Evolutionary conservation across 2,113 vertebrate species (phyloP).

Genomic region (Tenebrosternarchus preto): DNA sequence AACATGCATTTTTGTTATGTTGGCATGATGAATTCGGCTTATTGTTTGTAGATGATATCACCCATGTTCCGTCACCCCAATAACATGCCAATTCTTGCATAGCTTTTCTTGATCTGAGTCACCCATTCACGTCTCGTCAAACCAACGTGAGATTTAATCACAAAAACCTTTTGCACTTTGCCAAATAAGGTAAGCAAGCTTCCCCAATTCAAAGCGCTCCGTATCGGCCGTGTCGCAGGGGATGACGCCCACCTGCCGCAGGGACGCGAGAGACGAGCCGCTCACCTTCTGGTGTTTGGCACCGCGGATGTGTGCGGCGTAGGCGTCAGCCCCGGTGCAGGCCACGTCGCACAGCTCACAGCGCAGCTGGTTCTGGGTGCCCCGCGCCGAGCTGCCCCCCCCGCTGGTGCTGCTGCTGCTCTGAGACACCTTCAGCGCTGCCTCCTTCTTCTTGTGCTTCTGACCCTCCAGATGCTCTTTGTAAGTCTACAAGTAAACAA

Average conservation of each 20-base stretch:
- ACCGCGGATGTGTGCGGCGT: constrained; percentile 96
- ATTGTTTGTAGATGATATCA: too few species aligned
- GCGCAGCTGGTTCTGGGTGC: constrained; percentile 94
- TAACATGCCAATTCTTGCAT: too few species aligned
- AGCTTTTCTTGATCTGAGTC: too few species aligned
- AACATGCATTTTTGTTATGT: too few species aligned
- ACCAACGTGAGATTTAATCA: too few species aligned
- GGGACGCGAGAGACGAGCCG: not conserved
- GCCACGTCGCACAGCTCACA: constrained; percentile 98
- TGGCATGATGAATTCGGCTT: too few species aligned
- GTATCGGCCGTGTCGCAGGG: not conserved
- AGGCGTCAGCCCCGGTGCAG: constrained; percentile 95
- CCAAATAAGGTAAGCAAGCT: too few species aligned
- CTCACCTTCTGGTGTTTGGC: constrained; percentile 97
- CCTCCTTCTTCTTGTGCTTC: constrained; percentile 99
- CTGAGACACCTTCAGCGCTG: constrained; percentile 91
- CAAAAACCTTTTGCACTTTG: too few species aligned
- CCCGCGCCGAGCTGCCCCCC: constrained; percentile 81
- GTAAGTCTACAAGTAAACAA: constrained; percentile 82
- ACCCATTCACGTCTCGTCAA: too few species aligned
- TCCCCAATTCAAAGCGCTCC: too few species aligned
- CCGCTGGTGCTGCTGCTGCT: constrained; percentile 73
- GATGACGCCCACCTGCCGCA: too few species aligned
- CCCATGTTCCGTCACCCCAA: too few species aligned
- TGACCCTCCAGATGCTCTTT: constrained; percentile 98